Evolutionary conservation across 2,113 vertebrate species (phyloP), one percentile per base, ranked within the genome.

Genomic region (Verasper variegatus): DNA sequence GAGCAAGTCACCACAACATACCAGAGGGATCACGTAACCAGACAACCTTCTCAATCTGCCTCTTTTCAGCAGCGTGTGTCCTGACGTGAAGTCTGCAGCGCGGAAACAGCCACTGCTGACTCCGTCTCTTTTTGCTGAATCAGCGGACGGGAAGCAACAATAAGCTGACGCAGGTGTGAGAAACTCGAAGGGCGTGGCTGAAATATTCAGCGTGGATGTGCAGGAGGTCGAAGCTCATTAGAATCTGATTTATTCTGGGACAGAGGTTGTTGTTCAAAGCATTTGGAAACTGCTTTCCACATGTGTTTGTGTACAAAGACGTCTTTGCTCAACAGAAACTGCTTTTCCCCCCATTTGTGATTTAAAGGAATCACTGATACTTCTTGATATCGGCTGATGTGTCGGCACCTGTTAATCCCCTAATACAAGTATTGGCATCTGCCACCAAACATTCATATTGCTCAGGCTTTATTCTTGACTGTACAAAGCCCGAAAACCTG

Each of bases 1-100:
- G 52, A 77, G 85, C 63, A 67, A 79, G 73, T 68, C 35, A 76
- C 82, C 83, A 77, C 86, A 90, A 79, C 86, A 84, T 90, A 84
- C 88, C 86, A 81, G 59, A 83, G 74, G 26, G 72, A 81, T 82
- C 74, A 80, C 62, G 57, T 89, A 74, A 86, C 74, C 75, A 72
- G 66, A 84, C 78, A 76, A 75, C 76, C 74, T 75, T 81, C 83
- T 74, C 68, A 3, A 63, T 71, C 73, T 60, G 37, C 63, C 67
- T 26, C 59, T 57, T 74, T 88, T 73, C 76, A 70, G 72, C 73
- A 45, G 57, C 68, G 27, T 76, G 78, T 62, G 80, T 74, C 69
- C 69, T 81, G 52, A 69, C 37, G 20, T 58, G 62, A 26, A 68
- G 69, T 68, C 71, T 68, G 14, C 45, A 61, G 58, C 5, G 23